Percentiles rank a stretch among this genome's conserved stretches.
phyloP scores from a whole-genome alignment of 2,888 invertebrate genomes.

The Mimumesa dahlbomi region DNA sequence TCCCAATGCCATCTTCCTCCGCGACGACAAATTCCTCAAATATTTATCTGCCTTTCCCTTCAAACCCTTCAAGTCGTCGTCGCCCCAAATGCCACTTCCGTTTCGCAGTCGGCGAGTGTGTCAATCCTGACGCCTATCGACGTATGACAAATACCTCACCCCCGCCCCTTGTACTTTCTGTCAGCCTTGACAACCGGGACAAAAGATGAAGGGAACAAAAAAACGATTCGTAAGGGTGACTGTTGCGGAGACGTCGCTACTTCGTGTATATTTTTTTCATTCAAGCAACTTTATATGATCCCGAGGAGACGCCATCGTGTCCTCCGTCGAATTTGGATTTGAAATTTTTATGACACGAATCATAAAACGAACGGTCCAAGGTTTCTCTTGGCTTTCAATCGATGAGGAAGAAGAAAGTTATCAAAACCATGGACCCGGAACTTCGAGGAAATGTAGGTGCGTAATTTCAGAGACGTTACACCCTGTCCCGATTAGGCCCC shows the following conservation, averaged over 20 bases:
- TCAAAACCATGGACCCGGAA: too few species aligned
- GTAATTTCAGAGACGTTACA: not conserved
- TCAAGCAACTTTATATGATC: too few species aligned
- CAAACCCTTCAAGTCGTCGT: slow-evolving; percentile 52
- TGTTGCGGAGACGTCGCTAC: slow-evolving; percentile 50
- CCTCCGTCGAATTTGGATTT: too few species aligned
- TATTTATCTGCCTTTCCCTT: slow-evolving; percentile 76
- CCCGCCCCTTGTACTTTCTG: slow-evolving; percentile 67
- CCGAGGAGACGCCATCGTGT: too few species aligned
- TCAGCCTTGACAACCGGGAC: slow-evolving; percentile 69
- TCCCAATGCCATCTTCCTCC: slow-evolving; percentile 60
- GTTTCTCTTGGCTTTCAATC: too few species aligned
- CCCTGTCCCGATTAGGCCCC: slow-evolving; percentile 53
- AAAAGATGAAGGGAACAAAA: slow-evolving; percentile 60
- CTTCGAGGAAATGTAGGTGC: too few species aligned
- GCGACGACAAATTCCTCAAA: slow-evolving; percentile 79
- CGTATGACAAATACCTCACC: slow-evolving; percentile 77
- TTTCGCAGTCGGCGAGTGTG: slow-evolving; percentile 73
- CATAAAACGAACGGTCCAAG: too few species aligned
- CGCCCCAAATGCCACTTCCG: slow-evolving; percentile 70
- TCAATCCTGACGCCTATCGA: slow-evolving; percentile 78
- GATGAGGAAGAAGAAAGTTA: too few species aligned
- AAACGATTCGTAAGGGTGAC: slow-evolving; percentile 40
- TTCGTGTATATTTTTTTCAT: not conserved
- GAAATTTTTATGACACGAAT: too few species aligned